phyloP scores from a whole-genome alignment of 2,113 vertebrate genomes.

The Myrmecobius fasciatus region DNA sequence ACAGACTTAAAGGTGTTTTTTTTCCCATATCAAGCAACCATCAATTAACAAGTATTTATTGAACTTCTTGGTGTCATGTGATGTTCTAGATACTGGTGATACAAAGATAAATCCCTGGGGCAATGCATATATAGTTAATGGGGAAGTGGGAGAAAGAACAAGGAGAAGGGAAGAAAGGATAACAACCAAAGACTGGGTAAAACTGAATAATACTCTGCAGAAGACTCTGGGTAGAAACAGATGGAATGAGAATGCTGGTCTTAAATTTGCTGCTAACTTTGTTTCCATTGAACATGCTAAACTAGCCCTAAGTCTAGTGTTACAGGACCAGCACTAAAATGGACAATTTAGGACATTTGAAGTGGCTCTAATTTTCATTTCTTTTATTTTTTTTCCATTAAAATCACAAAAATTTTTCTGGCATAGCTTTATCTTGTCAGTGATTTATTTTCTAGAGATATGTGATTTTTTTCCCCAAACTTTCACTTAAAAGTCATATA shows the following conservation, averaged over 20 bases:
- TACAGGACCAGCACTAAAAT: constrained; percentile 20
- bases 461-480: background rate
- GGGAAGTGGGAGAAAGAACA: background rate
- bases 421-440: too few species aligned
- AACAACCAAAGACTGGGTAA: background rate
- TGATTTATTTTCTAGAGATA: too few species aligned
- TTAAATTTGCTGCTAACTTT: background rate
- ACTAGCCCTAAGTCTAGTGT: background rate
- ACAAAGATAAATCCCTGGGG: background rate
- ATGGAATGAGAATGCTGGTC: background rate
- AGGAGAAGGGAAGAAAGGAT: too few species aligned
- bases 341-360: constrained; percentile 42
- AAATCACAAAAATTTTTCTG: constrained; percentile 25
- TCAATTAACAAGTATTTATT: background rate
- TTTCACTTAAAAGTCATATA: background rate
- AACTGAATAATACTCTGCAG: background rate
- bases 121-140: background rate
- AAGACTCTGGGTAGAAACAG: background rate
- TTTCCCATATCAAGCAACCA: background rate
- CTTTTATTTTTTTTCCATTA: constrained; percentile 26
- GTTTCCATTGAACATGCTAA: background rate
- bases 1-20: background rate
- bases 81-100: background rate
- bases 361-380: constrained; percentile 32
- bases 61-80: background rate